These are phyloP conservation scores for Coenonympha glycerion DNA, from an alignment of 2,888 invertebrate species.

Conservation along the genomic window DNA sequence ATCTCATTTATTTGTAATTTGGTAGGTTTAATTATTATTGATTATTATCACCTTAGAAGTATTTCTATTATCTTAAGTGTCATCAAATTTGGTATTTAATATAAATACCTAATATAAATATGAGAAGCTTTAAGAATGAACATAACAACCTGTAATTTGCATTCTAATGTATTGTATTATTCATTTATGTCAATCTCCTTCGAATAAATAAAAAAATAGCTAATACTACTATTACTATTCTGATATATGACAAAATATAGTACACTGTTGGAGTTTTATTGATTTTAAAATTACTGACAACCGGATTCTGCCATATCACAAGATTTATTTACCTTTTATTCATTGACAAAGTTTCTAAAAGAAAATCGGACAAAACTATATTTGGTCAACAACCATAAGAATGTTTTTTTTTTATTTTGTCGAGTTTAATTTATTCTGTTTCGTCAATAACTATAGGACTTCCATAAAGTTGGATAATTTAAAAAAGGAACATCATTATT, in stretches of 20 bases:
- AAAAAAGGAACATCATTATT: neutral
- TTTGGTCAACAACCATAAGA: neutral
- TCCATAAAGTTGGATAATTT: neutral
- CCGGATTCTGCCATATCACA: neutral
- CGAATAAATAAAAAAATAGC: conserved; percentile 6
- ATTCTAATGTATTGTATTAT: conserved; percentile 13
- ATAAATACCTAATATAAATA: conserved; percentile 7
- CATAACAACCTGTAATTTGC: conserved; percentile 4
- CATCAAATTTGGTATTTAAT: neutral
- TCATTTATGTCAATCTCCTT: conserved; percentile 2
- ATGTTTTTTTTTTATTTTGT: neutral
- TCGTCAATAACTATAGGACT: neutral
- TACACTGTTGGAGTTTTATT: conserved; percentile 2
- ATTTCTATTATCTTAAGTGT: neutral
- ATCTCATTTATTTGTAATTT: no score
- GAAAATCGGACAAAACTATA: neutral
- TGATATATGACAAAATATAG: conserved; percentile 4
- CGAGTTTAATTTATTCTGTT: neutral
- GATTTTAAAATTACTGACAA: neutral
- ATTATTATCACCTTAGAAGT: no score
- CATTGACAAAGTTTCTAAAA: neutral
- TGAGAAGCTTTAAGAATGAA: neutral
- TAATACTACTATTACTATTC: conserved; percentile 14
- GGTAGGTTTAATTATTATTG: no score
- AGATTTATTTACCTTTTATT: conserved; percentile 2